Conservation (phyloP, 2,797 vertebrate species). For the Onychomys leucogaster region DNA sequence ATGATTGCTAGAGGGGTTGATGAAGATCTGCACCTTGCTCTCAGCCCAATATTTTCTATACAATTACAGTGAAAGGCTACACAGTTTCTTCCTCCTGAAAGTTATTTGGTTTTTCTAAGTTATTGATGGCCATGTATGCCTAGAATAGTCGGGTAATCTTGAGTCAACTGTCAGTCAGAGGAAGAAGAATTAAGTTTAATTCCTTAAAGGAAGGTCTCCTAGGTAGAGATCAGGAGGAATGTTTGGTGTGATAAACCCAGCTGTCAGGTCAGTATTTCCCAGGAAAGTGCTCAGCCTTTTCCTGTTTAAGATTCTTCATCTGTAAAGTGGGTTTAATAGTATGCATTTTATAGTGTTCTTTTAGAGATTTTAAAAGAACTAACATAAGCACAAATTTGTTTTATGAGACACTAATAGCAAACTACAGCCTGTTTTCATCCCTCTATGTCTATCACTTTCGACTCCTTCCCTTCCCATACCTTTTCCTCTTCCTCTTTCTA, state of each 20-base stretch:
- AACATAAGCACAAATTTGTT: neutral
- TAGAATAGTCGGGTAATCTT: neutral
- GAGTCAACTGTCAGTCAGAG: neutral
- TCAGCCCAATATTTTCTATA: neutral
- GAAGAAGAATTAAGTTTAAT: conserved; percentile 12
- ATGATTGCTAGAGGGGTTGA: neutral
- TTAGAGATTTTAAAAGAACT: neutral
- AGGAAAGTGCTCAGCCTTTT: neutral
- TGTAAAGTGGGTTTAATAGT: neutral
- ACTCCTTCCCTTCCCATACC: neutral
- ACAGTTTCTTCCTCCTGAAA: neutral
- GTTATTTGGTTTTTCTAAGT: neutral
- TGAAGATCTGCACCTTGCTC: neutral
- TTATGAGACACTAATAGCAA: neutral
- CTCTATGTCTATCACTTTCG: neutral
- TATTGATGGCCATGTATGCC: neutral
- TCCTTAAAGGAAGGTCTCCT: neutral
- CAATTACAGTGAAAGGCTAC: neutral
- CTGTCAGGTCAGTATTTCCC: neutral
- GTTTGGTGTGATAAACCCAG: neutral
- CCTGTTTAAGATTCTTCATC: neutral
- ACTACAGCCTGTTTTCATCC: neutral
- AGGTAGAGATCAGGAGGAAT: neutral
- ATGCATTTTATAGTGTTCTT: neutral
- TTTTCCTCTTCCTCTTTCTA: too few relatives aligned